These are phyloP conservation scores for Leptinotarsa tumamoca DNA, from an alignment of 2,888 invertebrate species.

Conservation along the genomic window DNA sequence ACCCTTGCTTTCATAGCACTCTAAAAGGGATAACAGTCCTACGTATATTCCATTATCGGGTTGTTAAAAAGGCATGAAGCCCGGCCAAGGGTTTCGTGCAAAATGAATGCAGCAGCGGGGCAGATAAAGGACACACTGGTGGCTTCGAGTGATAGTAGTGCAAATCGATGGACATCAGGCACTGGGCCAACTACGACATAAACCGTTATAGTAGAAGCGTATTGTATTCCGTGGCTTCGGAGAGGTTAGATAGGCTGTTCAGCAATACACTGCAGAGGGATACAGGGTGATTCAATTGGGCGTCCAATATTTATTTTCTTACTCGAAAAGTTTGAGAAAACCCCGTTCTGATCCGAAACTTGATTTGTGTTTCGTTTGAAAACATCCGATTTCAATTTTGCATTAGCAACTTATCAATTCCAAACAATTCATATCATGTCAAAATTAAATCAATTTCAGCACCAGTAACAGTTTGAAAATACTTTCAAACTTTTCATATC, in stretches of 20 bases:
- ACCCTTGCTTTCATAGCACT: not conserved
- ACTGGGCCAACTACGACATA: slow-evolving; percentile 39
- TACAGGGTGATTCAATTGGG: not conserved
- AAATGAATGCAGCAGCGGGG: slow-evolving; percentile 9
- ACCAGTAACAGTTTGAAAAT: too few species aligned
- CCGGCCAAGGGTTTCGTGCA: not conserved
- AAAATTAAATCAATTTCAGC: too few species aligned
- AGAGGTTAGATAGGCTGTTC: not conserved
- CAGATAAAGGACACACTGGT: slow-evolving; percentile 4
- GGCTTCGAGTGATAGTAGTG: slow-evolving; percentile 31
- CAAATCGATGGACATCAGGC: slow-evolving; percentile 45
- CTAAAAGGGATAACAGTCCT: not conserved
- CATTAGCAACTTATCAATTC: too few species aligned
- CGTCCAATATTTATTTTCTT: too few species aligned
- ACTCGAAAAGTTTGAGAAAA: too few species aligned
- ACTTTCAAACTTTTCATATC: too few species aligned
- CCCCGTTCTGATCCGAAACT: too few species aligned
- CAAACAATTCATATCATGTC: too few species aligned
- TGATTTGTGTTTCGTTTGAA: too few species aligned
- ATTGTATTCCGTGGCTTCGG: not conserved
- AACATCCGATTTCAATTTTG: too few species aligned
- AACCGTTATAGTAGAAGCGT: not conserved
- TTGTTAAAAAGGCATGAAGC: not conserved
- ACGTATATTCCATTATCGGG: not conserved
- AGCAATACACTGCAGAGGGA: not conserved